Evolutionary conservation across 2,113 vertebrate species (phyloP).

Genomic region (Montifringilla adamsi): DNA sequence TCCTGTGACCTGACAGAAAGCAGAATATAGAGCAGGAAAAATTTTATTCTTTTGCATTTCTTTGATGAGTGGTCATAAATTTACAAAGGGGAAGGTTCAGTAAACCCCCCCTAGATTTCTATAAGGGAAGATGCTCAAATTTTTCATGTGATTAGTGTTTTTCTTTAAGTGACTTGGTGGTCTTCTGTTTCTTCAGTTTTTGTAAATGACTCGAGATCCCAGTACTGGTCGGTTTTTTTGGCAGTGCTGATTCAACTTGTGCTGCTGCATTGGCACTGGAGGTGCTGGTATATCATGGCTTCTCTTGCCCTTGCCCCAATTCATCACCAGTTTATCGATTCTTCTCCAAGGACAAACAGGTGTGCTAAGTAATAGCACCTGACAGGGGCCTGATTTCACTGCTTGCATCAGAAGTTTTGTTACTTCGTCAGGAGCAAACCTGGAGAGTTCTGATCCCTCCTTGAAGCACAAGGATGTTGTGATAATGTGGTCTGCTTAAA

Average conservation of each 20-base stretch:
- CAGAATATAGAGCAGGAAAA: background rate
- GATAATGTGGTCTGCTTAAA: background rate
- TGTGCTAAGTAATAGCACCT: slow-evolving; percentile 12
- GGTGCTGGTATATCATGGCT: background rate
- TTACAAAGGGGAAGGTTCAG: background rate
- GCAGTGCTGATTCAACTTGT: background rate
- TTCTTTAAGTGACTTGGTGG: background rate
- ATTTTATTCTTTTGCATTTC: background rate
- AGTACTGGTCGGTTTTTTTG: background rate
- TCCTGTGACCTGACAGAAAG: background rate
- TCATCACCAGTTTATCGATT: background rate
- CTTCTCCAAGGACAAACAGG: slow-evolving; percentile 5
- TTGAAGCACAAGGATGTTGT: background rate
- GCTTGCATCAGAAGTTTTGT: background rate
- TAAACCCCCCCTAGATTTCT: background rate
- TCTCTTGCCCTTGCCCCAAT: background rate
- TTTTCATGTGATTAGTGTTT: background rate
- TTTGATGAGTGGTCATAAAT: background rate
- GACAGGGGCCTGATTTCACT: background rate
- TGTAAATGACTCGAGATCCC: background rate
- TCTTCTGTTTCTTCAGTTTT: background rate
- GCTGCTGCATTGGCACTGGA: background rate
- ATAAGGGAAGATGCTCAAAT: background rate
- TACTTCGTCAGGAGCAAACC: background rate
- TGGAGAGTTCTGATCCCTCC: background rate